These are phyloP conservation scores for Coptotermes formosanus DNA, from an alignment of 1,140 invertebrate genomes.

Conservation along the genomic window DNA sequence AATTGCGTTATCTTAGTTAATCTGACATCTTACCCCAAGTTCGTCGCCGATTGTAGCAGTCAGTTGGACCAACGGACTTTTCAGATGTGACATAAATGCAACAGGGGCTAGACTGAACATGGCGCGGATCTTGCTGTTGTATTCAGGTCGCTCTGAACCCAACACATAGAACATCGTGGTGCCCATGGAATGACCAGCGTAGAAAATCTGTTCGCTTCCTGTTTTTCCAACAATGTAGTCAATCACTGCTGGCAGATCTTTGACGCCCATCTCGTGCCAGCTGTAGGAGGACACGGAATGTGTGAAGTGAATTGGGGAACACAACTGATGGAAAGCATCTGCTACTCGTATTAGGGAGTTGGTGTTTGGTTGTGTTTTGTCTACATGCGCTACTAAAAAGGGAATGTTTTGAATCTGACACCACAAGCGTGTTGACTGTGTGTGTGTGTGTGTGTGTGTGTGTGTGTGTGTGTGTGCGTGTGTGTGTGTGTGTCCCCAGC, in stretches of 20 bases:
- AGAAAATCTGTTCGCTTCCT: constrained; percentile 47
- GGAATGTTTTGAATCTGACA: no score
- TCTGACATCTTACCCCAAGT: not conserved
- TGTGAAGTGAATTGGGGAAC: no score
- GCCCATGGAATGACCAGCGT: constrained; percentile 68
- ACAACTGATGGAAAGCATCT: no score
- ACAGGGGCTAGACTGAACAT: constrained; percentile 73
- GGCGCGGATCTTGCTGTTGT: constrained; percentile 54
- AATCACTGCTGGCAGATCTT: constrained; percentile 59
- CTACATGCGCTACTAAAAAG: no score
- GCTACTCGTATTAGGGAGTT: no score
- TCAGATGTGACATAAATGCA: constrained; percentile 66
- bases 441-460: no score
- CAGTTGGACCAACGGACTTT: constrained; percentile 62
- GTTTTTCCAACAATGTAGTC: constrained; percentile 55
- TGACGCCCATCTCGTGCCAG: constrained; percentile 60
- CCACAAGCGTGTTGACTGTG: no score
- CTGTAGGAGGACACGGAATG: constrained; percentile 33
- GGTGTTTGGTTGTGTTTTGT: no score
- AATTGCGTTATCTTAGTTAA: no score
- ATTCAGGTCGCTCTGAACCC: constrained; percentile 52
- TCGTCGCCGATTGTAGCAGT: constrained; percentile 48
- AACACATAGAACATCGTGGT: constrained; percentile 57
- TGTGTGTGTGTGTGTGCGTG: no score
- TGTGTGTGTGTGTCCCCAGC: no score